Evolutionary conservation across 2,113 vertebrate genomes (phyloP).

Genomic region (Toxostoma redivivum): DNA sequence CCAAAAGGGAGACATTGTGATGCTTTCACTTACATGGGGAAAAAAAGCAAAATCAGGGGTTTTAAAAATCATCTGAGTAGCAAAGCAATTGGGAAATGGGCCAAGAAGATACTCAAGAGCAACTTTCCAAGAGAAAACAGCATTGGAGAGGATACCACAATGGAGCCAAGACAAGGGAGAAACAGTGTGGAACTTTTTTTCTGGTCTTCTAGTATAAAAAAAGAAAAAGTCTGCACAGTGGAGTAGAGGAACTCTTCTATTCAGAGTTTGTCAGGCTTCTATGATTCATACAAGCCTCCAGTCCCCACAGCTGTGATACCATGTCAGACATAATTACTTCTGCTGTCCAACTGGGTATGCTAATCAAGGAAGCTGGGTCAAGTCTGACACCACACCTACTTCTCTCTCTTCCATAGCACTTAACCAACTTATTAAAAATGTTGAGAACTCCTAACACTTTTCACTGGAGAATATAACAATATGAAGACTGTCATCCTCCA

Average conservation of each 20-base stretch:
- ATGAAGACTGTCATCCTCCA: neutral
- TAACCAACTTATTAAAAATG: neutral
- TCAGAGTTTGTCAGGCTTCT: neutral
- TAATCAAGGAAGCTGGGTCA: conserved; percentile 13
- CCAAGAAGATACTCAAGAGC: neutral
- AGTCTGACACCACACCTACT: neutral
- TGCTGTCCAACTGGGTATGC: neutral
- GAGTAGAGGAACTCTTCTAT: neutral
- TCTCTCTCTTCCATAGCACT: neutral
- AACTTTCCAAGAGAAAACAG: neutral
- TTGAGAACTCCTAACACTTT: neutral
- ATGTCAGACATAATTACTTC: neutral
- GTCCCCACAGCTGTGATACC: neutral
- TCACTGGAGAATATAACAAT: neutral
- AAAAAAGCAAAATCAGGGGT: neutral
- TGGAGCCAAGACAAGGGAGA: neutral
- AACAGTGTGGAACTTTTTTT: neutral
- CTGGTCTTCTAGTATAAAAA: neutral
- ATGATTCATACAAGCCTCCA: neutral
- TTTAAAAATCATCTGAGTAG: neutral
- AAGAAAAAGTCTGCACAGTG: neutral
- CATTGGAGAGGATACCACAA: neutral
- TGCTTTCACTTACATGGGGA: neutral
- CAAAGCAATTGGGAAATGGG: neutral
- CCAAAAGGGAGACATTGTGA: neutral